Evolutionary conservation across 2,888 invertebrate species (phyloP), one percentile per base, ranked within the genome.

Genomic region (Cheilosia vulpina): DNA sequence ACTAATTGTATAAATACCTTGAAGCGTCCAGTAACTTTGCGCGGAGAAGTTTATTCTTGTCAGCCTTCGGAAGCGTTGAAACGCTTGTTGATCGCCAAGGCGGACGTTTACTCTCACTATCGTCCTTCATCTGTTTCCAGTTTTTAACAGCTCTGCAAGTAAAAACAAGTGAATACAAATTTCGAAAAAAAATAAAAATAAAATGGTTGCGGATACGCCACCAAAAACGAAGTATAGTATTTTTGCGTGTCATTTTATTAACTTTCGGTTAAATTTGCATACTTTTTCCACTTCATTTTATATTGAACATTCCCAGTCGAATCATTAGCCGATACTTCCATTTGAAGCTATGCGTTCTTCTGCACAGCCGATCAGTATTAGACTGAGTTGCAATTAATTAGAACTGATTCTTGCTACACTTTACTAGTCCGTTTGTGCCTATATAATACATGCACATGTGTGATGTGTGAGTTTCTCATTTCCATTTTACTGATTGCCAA

Each of bases 21-120:
- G 92, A 91, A 0, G 92, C 92, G 87, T 92, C 92, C 62, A 92
- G 87, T 24, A 92, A 88, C 85, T 92, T 92, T 6, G 92, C 92
- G 11, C 90, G 89, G 0, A 92, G 87, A 13, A 92, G 53, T 0
- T 92, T 92, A 89, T 90, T 92, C 87, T 91, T 92, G 65, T 92
- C 92, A 7, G 91, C 91, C 78, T 92, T 91, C 0, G 91, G 88
- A 6, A 91, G 88, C 17, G 91, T 91, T 24, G 92, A 91, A 27
- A 91, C 88, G 55, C 91, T 91, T 24, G 91, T 91, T 41, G 92
- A 90, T 15, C 91, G 89, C 92, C 92, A 92, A 57, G 92, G 92
- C 19, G 92, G 92, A n/a, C 91, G 88, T 75, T 91, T 91, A 1
- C 89, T 89, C 41, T 92, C 92, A 60, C 87, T 88, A 45, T 91